These are phyloP conservation scores for Anabacerthia variegaticeps DNA, from an alignment of 2,797 vertebrate genomes.

Conservation along the genomic window DNA sequence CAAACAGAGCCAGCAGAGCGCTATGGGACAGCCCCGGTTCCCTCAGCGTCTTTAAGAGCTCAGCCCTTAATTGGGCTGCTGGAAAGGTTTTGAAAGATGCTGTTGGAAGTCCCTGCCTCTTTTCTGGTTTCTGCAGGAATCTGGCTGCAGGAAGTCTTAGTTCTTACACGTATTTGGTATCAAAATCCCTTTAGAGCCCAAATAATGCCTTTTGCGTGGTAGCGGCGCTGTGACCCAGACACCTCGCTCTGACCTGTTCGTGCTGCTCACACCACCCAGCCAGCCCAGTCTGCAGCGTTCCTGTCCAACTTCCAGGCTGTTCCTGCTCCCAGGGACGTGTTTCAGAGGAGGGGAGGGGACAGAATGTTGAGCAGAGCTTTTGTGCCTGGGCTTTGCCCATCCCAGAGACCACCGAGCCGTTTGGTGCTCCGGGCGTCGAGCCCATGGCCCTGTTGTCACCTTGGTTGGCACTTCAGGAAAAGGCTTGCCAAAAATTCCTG, in stretches of 20 bases:
- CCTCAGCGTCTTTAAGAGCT: neutral
- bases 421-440: neutral
- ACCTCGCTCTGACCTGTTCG: neutral
- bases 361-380: neutral
- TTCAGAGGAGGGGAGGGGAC: neutral
- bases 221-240: neutral
- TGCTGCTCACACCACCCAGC: neutral
- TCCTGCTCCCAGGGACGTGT: neutral
- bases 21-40: neutral
- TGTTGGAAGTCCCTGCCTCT: conserved; percentile 15
- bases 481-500: neutral
- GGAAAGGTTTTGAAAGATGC: neutral
- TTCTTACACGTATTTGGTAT: conserved; percentile 12
- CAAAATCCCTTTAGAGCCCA: conserved; percentile 26
- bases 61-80: neutral
- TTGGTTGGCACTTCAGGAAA: neutral
- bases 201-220: neutral
- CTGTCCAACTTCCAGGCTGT: neutral
- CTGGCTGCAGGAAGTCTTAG: conserved; percentile 8
- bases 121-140: conserved; percentile 45
- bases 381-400: rapidly evolving
- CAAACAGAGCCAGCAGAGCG: neutral
- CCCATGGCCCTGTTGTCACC: neutral
- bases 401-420: neutral
- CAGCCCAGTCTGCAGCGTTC: neutral